Percentiles rank a stretch among this genome's conserved stretches.
Evolutionary conservation across 2,888 invertebrate genomes (phyloP).

Genomic region (Embidobia sp.): DNA sequence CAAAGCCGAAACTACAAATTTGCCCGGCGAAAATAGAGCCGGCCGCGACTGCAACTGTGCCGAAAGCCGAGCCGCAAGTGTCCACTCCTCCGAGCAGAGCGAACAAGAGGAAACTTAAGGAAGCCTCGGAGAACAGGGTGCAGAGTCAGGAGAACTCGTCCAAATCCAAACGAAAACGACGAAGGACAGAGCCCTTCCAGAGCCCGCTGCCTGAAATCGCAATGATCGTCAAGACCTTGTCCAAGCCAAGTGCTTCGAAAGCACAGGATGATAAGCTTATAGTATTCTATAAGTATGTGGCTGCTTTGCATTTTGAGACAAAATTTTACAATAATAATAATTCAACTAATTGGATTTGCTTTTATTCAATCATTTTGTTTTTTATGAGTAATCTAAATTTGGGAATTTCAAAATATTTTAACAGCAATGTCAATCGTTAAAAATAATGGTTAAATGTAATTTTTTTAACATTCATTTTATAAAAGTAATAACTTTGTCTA

Average conservation of each 20-base stretch:
- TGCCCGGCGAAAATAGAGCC: constrained; percentile 50
- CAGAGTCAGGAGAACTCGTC: constrained; percentile 76
- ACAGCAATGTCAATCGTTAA: too few species aligned
- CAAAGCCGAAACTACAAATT: constrained; percentile 36
- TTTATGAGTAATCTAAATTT: too few species aligned
- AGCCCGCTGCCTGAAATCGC: constrained; percentile 90
- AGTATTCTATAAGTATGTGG: constrained; percentile 92
- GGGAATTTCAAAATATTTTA: too few species aligned
- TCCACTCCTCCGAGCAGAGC: constrained; percentile 66
- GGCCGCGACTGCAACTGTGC: constrained; percentile 25
- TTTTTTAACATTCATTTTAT: too few species aligned
- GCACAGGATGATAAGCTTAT: constrained; percentile 90
- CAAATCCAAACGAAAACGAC: constrained; percentile 83
- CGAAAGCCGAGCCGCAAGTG: constrained; percentile 70
- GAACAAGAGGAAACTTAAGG: constrained; percentile 77
- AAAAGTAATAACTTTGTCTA: too few species aligned
- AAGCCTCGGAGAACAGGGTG: constrained; percentile 76
- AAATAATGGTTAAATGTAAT: too few species aligned
- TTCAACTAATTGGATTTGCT: too few species aligned
- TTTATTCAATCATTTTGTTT: too few species aligned
- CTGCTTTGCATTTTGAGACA: too few species aligned
- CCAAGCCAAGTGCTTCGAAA: constrained; percentile 83
- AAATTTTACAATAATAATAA: too few species aligned
- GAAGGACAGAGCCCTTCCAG: constrained; percentile 91
- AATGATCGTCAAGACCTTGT: constrained; percentile 88